These are phyloP conservation scores for Lochmaea crataegi DNA, from an alignment of 2,888 invertebrate species.

Conservation along the genomic window DNA sequence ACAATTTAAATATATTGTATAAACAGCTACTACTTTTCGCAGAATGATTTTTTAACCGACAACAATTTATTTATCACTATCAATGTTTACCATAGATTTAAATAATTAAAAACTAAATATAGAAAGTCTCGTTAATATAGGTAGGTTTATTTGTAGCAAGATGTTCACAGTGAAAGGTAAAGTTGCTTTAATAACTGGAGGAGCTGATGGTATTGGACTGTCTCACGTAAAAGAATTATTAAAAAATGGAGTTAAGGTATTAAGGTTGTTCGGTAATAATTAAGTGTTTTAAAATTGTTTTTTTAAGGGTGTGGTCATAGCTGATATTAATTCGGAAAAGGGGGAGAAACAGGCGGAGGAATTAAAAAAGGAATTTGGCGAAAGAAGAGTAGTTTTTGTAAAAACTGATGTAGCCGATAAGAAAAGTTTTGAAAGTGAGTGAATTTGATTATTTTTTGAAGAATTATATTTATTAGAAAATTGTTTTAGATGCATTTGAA, in stretches of 20 bases:
- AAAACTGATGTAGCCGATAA: constrained; percentile 42
- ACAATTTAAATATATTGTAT: too few species aligned
- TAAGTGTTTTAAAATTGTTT: background rate
- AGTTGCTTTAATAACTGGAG: constrained; percentile 33
- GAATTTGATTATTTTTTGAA: background rate
- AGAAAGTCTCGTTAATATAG: too few species aligned
- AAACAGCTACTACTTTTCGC: too few species aligned
- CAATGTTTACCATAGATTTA: too few species aligned
- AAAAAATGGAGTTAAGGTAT: constrained; percentile 30
- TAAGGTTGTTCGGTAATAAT: background rate
- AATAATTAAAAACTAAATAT: too few species aligned
- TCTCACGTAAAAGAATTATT: constrained; percentile 15
- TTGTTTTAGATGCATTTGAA: constrained; percentile 38
- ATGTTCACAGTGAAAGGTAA: constrained; percentile 22
- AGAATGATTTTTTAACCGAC: too few species aligned
- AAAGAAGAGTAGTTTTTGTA: constrained; percentile 43
- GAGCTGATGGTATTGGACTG: constrained; percentile 34
- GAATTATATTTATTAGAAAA: too few species aligned
- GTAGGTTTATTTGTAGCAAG: constrained; percentile 3
- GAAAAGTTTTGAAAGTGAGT: constrained; percentile 43
- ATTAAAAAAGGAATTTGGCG: constrained; percentile 43
- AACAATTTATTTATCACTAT: too few species aligned
- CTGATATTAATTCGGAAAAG: constrained; percentile 39
- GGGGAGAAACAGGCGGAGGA: constrained; percentile 38
- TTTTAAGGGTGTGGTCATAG: constrained; percentile 47